These are phyloP conservation scores for Gisinianus flammeolus DNA, from an alignment of 2,888 invertebrate species.

Conservation along the genomic window DNA sequence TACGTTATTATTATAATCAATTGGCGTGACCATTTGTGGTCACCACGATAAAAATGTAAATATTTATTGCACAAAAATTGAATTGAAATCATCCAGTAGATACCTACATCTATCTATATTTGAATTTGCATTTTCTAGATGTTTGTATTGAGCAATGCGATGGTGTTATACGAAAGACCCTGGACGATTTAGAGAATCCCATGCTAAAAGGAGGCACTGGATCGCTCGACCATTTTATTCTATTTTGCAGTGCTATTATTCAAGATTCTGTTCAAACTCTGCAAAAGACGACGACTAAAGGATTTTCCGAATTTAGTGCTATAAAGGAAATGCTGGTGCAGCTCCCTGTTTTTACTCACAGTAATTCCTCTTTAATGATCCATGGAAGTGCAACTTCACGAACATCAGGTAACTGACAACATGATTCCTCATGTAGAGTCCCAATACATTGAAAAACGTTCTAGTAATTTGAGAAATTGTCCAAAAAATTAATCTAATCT, in stretches of 20 bases:
- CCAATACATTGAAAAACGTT: too few relatives aligned
- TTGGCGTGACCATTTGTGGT: background rate
- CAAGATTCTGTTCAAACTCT: slow-evolving; percentile 38
- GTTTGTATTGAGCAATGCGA: slow-evolving; percentile 63
- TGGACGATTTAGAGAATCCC: slow-evolving; percentile 72
- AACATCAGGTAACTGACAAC: too few relatives aligned
- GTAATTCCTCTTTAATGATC: slow-evolving; percentile 69
- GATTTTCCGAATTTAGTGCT: slow-evolving; percentile 49
- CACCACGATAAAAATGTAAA: background rate
- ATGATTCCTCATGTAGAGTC: too few relatives aligned
- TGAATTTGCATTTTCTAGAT: slow-evolving; percentile 59
- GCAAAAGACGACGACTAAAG: slow-evolving; percentile 46
- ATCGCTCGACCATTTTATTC: slow-evolving; percentile 57
- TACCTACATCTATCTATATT: background rate
- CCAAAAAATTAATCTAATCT: too few relatives aligned
- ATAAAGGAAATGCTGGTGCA: slow-evolving; percentile 62
- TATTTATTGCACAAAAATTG: background rate
- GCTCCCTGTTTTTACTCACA: slow-evolving; percentile 67
- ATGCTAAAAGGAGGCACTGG: slow-evolving; percentile 60
- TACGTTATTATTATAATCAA: slow-evolving; percentile 34
- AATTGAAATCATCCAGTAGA: background rate
- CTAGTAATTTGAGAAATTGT: too few relatives aligned
- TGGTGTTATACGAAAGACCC: slow-evolving; percentile 65
- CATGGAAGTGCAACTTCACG: slow-evolving; percentile 80
- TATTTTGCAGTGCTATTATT: slow-evolving; percentile 38